phyloP scores from a whole-genome alignment of 2,797 vertebrate species.

The Parambassis ranga region DNA sequence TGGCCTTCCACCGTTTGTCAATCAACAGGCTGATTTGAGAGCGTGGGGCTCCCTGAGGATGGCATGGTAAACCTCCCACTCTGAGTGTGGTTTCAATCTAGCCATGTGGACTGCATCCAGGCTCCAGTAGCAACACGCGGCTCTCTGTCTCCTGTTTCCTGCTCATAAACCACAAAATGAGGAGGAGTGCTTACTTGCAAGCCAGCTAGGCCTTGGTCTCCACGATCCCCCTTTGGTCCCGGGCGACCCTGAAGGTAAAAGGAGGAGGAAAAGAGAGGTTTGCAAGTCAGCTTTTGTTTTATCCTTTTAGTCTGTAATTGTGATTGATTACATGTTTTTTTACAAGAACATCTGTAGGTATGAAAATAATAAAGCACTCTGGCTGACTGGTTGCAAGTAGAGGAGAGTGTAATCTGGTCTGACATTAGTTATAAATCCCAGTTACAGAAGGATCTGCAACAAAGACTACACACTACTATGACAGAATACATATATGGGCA shows the following conservation, averaged over 20 bases:
- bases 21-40: conserved; percentile 51
- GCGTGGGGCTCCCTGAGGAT: conserved; percentile 60
- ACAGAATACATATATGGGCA: not conserved
- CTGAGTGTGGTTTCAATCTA: conserved; percentile 67
- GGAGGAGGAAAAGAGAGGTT: conserved; percentile 15
- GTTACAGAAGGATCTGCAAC: conserved; percentile 1
- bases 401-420: conserved; percentile 27
- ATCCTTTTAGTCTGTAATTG: conserved; percentile 10
- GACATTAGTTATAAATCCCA: conserved; percentile 37
- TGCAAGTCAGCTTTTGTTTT: conserved; percentile 26
- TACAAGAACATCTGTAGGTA: conserved; percentile 48
- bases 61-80: conserved; percentile 69
- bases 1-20: conserved; percentile 66
- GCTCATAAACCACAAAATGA: conserved; percentile 68
- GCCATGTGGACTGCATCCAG: conserved; percentile 60
- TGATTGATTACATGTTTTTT: conserved; percentile 57
- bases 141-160: conserved; percentile 64
- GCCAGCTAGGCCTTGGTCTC: conserved; percentile 89
- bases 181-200: conserved; percentile 83
- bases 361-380: conserved; percentile 31
- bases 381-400: conserved; percentile 1
- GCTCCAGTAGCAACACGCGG: conserved; percentile 62
- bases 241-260: conserved; percentile 86
- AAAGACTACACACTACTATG: conserved; percentile 12
- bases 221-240: conserved; percentile 94